phyloP scores from a whole-genome alignment of 2,113 vertebrate genomes.

The Spilogale gracilis region DNA sequence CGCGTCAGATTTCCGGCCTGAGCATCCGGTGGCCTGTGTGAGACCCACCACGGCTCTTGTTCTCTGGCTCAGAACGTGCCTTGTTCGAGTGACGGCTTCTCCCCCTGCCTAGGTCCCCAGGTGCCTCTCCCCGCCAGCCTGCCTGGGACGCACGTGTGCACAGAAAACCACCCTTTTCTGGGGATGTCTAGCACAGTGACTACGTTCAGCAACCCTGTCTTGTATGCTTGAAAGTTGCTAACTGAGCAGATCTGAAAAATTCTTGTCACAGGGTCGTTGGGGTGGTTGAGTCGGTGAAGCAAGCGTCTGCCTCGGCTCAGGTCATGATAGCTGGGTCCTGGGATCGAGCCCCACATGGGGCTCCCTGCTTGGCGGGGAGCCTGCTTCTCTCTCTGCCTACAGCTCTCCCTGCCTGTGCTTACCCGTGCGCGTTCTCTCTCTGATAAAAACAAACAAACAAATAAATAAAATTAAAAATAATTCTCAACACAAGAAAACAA shows the following conservation, averaged over 20 bases:
- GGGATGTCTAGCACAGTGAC: background rate
- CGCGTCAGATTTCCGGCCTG: background rate
- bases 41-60: background rate
- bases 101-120: background rate
- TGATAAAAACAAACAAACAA: background rate
- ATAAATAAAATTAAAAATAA: background rate
- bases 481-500: background rate
- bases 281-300: too few relatives aligned
- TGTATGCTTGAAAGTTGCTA: background rate
- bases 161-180: background rate
- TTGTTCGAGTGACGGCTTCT: background rate
- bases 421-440: background rate
- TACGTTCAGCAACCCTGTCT: background rate
- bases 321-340: too few relatives aligned
- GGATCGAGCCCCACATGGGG: too few relatives aligned
- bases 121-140: background rate
- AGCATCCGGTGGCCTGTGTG: too few relatives aligned
- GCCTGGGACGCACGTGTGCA: accelerated
- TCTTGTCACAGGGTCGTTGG: background rate
- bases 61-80: background rate
- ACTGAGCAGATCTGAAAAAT: background rate
- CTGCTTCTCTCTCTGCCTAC: too few relatives aligned
- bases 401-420: too few relatives aligned
- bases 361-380: too few relatives aligned
- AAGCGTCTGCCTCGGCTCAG: too few relatives aligned